Evolutionary conservation across 2,888 invertebrate genomes (phyloP).

Genomic region (Conops quadrifasciatus): DNA sequence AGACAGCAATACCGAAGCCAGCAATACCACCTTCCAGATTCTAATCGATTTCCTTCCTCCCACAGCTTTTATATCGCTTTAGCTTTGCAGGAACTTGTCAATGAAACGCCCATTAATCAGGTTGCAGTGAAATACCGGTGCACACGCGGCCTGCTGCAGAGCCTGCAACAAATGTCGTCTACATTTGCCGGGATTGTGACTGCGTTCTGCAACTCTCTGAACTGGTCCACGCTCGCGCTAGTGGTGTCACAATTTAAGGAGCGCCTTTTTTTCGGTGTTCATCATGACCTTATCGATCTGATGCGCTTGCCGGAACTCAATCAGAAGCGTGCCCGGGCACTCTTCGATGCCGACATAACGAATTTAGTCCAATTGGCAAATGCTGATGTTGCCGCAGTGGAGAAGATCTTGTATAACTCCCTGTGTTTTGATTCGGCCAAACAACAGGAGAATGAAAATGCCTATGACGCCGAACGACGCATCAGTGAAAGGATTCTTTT

Average conservation of each 20-base stretch:
- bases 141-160: conserved; percentile 89
- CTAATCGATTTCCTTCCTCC: not conserved
- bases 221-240: conserved; percentile 91
- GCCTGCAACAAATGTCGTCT: conserved; percentile 92
- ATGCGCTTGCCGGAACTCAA: conserved; percentile 85
- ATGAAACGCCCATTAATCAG: conserved; percentile 82
- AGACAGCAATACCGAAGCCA: not conserved
- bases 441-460: conserved; percentile 75
- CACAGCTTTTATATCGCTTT: conserved; percentile 86
- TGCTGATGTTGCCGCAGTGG: conserved; percentile 74
- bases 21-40: not conserved
- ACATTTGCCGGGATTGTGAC: conserved; percentile 98
- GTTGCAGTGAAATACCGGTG: conserved; percentile 88
- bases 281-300: conserved; percentile 89
- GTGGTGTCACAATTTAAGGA: conserved; percentile 93
- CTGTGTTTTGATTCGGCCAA: conserved; percentile 87
- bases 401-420: conserved; percentile 79
- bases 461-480: conserved; percentile 72
- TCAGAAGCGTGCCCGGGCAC: conserved; percentile 82
- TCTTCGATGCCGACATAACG: conserved; percentile 84
- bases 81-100: conserved; percentile 90
- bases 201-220: conserved; percentile 90
- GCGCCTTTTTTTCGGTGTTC: conserved; percentile 92
- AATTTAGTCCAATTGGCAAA: conserved; percentile 81
- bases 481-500: conserved; percentile 77